Percentiles rank a stretch among this genome's conserved stretches.
These are phyloP conservation scores for Oithona nana DNA, from an alignment of 2,888 invertebrate genomes.

Conservation along the genomic window DNA sequence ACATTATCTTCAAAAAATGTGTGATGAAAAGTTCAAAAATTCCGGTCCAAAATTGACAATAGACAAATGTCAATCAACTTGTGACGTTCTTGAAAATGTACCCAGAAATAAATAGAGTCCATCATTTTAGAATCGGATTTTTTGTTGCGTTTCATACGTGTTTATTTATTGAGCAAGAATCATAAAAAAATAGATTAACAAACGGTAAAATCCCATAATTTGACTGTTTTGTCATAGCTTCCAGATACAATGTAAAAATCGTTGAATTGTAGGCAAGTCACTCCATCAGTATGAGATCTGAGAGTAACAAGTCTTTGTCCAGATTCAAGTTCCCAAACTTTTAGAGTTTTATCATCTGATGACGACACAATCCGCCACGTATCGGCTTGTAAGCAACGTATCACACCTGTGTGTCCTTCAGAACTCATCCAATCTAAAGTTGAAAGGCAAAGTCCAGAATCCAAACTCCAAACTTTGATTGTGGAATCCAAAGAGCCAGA, in stretches of 20 bases:
- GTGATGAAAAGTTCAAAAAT: too few relatives aligned
- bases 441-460: conserved; percentile 29
- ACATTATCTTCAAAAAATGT: too few relatives aligned
- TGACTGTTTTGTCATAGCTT: conserved; percentile 35
- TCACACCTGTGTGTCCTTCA: conserved; percentile 32
- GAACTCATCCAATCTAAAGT: conserved; percentile 36
- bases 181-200: too few relatives aligned
- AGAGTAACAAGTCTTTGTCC: conserved; percentile 32
- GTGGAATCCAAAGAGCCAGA: conserved; percentile 34
- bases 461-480: conserved; percentile 33
- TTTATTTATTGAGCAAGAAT: too few relatives aligned
- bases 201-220: conserved; percentile 33
- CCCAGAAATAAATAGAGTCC: too few relatives aligned
- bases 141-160: too few relatives aligned
- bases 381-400: conserved; percentile 33
- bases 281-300: conserved; percentile 34
- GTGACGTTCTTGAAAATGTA: too few relatives aligned
- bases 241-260: conserved; percentile 35
- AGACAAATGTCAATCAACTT: too few relatives aligned
- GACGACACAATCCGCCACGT: conserved; percentile 35
- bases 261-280: conserved; percentile 36
- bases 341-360: conserved; percentile 35
- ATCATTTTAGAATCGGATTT: too few relatives aligned
- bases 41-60: too few relatives aligned
- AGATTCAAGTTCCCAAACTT: conserved; percentile 34